A percentile compares a stretch with the other conserved stretches of the same genome.
Conservation (phyloP, 2,113 vertebrate genomes). For the Spea multiplicata region DNA sequence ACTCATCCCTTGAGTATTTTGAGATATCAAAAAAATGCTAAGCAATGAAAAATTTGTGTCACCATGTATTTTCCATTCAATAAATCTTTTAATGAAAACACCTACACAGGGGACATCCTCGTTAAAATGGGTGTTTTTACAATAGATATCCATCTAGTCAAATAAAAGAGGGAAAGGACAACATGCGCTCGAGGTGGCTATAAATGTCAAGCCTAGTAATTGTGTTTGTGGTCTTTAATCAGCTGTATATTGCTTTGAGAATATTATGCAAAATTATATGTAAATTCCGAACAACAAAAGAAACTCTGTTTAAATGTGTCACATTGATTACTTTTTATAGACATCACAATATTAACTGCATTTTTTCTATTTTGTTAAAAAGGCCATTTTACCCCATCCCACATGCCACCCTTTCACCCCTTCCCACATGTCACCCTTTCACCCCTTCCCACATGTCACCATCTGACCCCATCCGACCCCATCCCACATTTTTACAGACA, state of each 20-base stretch:
- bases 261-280: not conserved
- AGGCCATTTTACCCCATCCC: no score
- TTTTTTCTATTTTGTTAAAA: no score
- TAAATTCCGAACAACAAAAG: not conserved
- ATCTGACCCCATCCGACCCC: no score
- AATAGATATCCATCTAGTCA: not conserved
- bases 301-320: no score
- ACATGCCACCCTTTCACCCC: no score
- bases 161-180: not conserved
- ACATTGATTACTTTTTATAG: no score
- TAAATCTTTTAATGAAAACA: conserved; percentile 29
- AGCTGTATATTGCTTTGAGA: not conserved
- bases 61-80: not conserved
- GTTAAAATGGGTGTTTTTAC: not conserved
- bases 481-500: no score
- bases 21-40: conserved; percentile 24
- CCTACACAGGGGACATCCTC: not conserved
- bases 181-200: not conserved
- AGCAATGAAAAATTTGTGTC: conserved; percentile 9
- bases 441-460: no score
- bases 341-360: no score
- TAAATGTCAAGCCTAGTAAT: not conserved
- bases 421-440: no score
- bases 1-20: conserved; percentile 4
- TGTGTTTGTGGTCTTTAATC: conserved; percentile 1